phyloP scores from a whole-genome alignment of 2,888 invertebrate species.

The Lycocerus yunnanus region DNA sequence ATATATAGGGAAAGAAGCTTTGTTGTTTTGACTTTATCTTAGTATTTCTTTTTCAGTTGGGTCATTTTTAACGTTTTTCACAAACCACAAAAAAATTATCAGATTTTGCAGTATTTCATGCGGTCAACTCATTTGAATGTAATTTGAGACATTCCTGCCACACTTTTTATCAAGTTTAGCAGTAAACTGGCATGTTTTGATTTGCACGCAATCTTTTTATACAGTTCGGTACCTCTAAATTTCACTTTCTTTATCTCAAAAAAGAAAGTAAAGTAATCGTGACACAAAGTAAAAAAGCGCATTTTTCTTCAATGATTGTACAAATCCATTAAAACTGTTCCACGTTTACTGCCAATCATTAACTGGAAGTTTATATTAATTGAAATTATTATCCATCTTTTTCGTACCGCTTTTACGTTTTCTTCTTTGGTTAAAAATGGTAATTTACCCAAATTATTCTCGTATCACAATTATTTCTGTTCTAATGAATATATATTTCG shows the following conservation, averaged over 20 bases:
- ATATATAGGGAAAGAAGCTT: not conserved
- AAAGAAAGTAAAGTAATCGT: not conserved
- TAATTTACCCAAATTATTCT: too few relatives aligned
- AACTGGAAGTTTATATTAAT: not conserved
- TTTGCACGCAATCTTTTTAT: not conserved
- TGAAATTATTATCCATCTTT: too few relatives aligned
- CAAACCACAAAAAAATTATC: not conserved
- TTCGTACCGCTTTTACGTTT: too few relatives aligned
- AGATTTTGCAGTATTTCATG: not conserved
- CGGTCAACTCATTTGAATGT: not conserved
- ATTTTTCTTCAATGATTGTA: not conserved
- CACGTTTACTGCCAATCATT: not conserved
- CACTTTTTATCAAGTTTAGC: not conserved
- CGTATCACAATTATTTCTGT: too few relatives aligned
- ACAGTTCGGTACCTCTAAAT: not conserved
- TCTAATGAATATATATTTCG: too few relatives aligned
- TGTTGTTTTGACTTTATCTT: not conserved
- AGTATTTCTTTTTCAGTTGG: not conserved
- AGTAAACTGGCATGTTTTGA: not conserved
- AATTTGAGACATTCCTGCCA: not conserved
- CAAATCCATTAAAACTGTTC: not conserved
- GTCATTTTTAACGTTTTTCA: not conserved
- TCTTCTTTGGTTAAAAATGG: too few relatives aligned
- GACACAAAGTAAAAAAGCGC: not conserved
- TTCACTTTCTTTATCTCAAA: not conserved